Percentiles rank a stretch among this genome's conserved stretches.
Evolutionary conservation across 2,888 invertebrate species (phyloP).

Genomic region (Portevinia maculata): DNA sequence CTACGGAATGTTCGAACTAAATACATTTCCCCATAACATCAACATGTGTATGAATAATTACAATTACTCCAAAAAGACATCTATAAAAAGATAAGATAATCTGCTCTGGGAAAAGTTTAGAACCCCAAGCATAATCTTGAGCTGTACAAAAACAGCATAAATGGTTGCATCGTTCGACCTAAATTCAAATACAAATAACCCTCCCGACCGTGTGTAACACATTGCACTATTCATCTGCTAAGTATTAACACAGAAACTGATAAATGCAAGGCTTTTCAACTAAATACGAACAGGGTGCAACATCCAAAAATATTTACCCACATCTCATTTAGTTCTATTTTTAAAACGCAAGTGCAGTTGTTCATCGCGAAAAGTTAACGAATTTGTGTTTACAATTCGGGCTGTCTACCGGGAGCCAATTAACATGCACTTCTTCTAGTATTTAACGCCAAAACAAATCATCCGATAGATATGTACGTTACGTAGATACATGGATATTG

Average conservation of each 20-base stretch:
- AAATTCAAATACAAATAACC: conserved; percentile 46
- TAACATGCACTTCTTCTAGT: conserved; percentile 62
- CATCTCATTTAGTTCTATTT: conserved; percentile 57
- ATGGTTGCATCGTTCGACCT: conserved; percentile 55
- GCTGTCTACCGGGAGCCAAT: conserved; percentile 60
- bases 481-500: too few relatives aligned
- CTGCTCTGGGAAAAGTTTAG: conserved; percentile 11
- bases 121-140: conserved; percentile 5
- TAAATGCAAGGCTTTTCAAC: conserved; percentile 32
- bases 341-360: conserved; percentile 62
- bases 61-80: not conserved
- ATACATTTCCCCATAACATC: too few relatives aligned
- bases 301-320: conserved; percentile 44
- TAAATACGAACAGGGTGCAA: conserved; percentile 47
- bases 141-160: conserved; percentile 9
- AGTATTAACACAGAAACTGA: conserved; percentile 25
- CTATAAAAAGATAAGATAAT: not conserved
- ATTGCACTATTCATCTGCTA: conserved; percentile 1
- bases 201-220: not conserved
- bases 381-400: conserved; percentile 63
- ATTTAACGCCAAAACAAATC: conserved; percentile 34
- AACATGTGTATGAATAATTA: too few relatives aligned
- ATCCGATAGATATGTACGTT: not conserved
- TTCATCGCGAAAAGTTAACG: conserved; percentile 51
- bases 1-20: too few relatives aligned